A percentile compares a stretch with the other conserved stretches of the same genome.
Conservation (phyloP, 1,140 invertebrate genomes). For the Yoshiicerus persimilis region DNA sequence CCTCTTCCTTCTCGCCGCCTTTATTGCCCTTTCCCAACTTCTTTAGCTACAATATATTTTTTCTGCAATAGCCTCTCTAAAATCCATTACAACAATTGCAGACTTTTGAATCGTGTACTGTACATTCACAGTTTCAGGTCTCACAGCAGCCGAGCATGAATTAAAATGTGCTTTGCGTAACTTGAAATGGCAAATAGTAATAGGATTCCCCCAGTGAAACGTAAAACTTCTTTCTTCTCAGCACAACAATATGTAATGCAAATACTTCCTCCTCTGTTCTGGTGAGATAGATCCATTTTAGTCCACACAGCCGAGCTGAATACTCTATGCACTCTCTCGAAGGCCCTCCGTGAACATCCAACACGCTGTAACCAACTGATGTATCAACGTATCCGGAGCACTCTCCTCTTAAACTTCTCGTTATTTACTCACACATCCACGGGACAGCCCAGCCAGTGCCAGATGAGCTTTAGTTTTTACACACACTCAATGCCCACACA, state of each 20-base stretch:
- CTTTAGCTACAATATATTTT: not conserved
- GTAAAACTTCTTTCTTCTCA: not conserved
- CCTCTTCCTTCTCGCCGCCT: not conserved
- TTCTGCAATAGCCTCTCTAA: not conserved
- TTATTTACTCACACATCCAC: not conserved
- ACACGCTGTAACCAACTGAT: not conserved
- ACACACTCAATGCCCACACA: no score
- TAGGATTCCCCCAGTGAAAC: not conserved
- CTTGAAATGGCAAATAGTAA: slow-evolving; percentile 1
- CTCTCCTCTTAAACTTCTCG: not conserved
- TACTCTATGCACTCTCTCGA: not conserved
- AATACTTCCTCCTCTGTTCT: not conserved
- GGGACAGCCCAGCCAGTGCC: not conserved
- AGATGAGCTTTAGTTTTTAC: not conserved
- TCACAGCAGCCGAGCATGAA: not conserved
- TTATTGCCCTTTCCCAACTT: not conserved
- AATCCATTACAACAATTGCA: not conserved
- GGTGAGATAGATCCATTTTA: not conserved
- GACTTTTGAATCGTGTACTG: not conserved
- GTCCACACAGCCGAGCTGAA: not conserved
- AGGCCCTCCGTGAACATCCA: not conserved
- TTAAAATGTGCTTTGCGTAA: not conserved
- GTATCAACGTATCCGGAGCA: not conserved
- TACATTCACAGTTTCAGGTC: not conserved
- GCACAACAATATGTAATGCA: not conserved